These are phyloP conservation scores for Perca fluviatilis DNA, from an alignment of 2,113 vertebrate species.

Conservation along the genomic window DNA sequence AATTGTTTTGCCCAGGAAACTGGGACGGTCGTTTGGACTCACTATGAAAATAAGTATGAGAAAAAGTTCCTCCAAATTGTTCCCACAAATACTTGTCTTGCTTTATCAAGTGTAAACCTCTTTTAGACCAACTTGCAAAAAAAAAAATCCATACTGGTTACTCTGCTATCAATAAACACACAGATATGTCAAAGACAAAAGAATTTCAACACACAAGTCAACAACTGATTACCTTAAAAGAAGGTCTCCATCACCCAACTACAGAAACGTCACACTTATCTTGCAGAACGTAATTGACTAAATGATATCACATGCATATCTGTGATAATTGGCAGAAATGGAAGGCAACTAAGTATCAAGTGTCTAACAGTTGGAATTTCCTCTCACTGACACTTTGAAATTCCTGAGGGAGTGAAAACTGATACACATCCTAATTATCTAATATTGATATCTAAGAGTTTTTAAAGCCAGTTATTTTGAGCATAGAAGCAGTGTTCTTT, in stretches of 20 bases:
- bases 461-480: neutral
- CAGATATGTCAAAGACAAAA: neutral
- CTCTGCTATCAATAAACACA: conserved; percentile 3
- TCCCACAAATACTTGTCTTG: neutral
- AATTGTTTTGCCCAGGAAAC: conserved; percentile 47
- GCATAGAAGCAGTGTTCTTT: conserved; percentile 60
- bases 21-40: conserved; percentile 9
- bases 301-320: conserved; percentile 38
- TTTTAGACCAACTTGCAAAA: neutral
- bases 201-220: neutral
- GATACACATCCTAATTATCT: neutral
- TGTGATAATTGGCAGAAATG: conserved; percentile 27
- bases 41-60: conserved; percentile 7
- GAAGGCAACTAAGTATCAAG: no score
- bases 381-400: neutral
- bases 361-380: no score
- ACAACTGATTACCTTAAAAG: conserved; percentile 31
- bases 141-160: neutral
- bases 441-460: neutral
- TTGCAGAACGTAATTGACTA: conserved; percentile 8
- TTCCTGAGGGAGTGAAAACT: neutral
- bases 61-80: neutral
- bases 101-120: neutral
- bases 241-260: neutral
- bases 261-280: neutral